A percentile compares a stretch with the other conserved stretches of the same genome.
These are phyloP conservation scores for Volucella zonaria DNA, from an alignment of 2,888 invertebrate species.

Conservation along the genomic window DNA sequence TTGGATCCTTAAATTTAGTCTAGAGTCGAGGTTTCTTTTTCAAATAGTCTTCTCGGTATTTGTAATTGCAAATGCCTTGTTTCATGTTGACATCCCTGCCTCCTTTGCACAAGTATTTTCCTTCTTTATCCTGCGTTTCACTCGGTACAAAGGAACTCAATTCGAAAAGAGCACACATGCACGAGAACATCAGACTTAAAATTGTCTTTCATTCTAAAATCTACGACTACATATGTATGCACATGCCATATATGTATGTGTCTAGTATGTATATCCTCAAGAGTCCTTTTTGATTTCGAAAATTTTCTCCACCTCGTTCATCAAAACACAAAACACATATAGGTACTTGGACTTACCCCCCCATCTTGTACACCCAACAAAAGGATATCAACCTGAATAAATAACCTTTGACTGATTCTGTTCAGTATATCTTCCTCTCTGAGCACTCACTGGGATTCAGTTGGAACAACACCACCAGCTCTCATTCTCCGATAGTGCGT, in stretches of 20 bases:
- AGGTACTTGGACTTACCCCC: slow-evolving; percentile 8
- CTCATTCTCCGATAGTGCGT: neutral
- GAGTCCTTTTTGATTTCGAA: slow-evolving; percentile 6
- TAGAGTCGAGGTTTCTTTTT: slow-evolving; percentile 37
- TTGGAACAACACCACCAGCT: neutral
- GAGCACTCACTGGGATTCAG: slow-evolving; percentile 25
- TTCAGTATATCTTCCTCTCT: slow-evolving; percentile 2
- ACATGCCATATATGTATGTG: no score
- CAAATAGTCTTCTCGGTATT: slow-evolving; percentile 53
- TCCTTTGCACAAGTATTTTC: slow-evolving; percentile 20
- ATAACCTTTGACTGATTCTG: slow-evolving; percentile 39
- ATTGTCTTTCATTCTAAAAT: slow-evolving; percentile 42
- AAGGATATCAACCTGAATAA: slow-evolving; percentile 60
- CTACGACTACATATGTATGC: no score
- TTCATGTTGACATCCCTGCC: slow-evolving; percentile 16
- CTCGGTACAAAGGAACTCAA: slow-evolving; percentile 55
- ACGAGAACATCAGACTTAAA: slow-evolving; percentile 25
- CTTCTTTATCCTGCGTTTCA: neutral
- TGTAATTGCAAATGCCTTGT: slow-evolving; percentile 61
- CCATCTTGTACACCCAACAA: slow-evolving; percentile 21
- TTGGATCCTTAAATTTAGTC: slow-evolving; percentile 66
- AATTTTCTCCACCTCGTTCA: slow-evolving; percentile 46
- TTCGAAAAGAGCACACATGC: slow-evolving; percentile 4
- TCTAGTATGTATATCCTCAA: no score
- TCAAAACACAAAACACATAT: slow-evolving; percentile 23